A percentile compares a stretch with the other conserved stretches of the same genome.
phyloP scores from a whole-genome alignment of 1,140 invertebrate genomes.

The Drosophila sulfurigaster region DNA sequence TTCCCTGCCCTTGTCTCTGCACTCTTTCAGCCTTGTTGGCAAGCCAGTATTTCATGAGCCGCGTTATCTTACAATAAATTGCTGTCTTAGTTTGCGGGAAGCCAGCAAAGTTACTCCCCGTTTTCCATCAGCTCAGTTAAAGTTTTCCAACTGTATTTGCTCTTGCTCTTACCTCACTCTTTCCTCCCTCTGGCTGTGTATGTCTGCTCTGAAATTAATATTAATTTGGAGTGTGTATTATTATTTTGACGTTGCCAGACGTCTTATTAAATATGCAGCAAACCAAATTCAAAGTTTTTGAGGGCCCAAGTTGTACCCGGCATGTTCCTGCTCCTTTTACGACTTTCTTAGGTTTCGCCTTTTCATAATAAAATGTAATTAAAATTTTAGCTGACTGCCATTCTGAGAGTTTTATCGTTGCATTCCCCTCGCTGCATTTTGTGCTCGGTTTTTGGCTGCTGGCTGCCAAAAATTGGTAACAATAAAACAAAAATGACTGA shows the following conservation, averaged over 20 bases:
- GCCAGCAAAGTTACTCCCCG: constrained; percentile 7
- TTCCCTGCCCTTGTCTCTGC: too few relatives aligned
- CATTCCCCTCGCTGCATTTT: constrained; percentile 23
- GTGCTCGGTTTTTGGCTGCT: background rate
- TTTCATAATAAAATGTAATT: constrained; percentile 73
- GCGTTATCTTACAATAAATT: constrained; percentile 77
- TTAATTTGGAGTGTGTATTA: constrained; percentile 76
- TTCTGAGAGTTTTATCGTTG: constrained; percentile 16
- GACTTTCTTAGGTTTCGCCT: constrained; percentile 43
- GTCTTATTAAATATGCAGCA: constrained; percentile 74
- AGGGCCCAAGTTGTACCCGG: constrained; percentile 19
- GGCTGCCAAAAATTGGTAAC: constrained; percentile 22
- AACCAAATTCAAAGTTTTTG: constrained; percentile 65
- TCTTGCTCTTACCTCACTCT: background rate
- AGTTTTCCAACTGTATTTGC: constrained; percentile 22
- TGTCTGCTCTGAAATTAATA: constrained; percentile 61
- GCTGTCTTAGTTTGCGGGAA: constrained; percentile 68
- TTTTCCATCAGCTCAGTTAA: constrained; percentile 24
- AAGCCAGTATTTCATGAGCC: constrained; percentile 35
- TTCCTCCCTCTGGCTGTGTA: background rate
- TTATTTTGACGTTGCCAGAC: constrained; percentile 70
- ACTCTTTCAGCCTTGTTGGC: background rate
- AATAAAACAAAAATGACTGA: constrained; percentile 23
- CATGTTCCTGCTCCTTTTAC: constrained; percentile 21
- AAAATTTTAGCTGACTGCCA: constrained; percentile 58